Evolutionary conservation across 1,140 invertebrate genomes (phyloP), one percentile per base, ranked within the genome.

Genomic region (Yoshiicerus persimilis): DNA sequence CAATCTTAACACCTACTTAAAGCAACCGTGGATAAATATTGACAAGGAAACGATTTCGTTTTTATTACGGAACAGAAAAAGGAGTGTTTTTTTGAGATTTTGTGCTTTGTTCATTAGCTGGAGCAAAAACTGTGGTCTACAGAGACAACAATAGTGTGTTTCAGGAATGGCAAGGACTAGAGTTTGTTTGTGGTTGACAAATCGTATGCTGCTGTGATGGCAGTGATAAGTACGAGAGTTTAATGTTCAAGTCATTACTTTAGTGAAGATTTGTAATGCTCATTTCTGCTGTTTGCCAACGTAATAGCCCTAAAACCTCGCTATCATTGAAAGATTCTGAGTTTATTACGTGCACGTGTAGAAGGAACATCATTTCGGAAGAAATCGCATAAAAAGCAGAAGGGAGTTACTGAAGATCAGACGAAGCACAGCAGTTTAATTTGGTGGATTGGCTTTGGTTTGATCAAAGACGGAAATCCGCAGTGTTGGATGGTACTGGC

Each of bases 171-270:
- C 75, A 80, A 80, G 75, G 75, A 80, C 75, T 80, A 80, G 27
- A 80, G 75, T 80, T 34, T 32, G 75, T 80, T 80, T 80, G 75
- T 36, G 75, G 75, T 80, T 80, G 75, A 80, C 75, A 80, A 34
- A 80, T 80, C 32, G 75, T 80, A 38, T 20, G 13, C 75, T 34
- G 75, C 30, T 80, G 75, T 36, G 75, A 80, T 80, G 75, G 75
- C 32, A 80, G 75, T 80, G 75, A 80, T 80, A 80, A 80, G 75
- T 32, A 80, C 75, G 75, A 38, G 75, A 80, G 34, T 80, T 80
- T 32, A 38, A 32, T 20, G n/a, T 38, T 80, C 20, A 80, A 80
- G 32, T 8, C 13, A 34, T 80, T 80, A 80, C 30, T 34, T 80
- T 34, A 4, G 4, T 38, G n/a, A 80, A 16, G n/a, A 80, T n/a